Evolutionary conservation across 2,113 vertebrate species (phyloP).

Genomic region (Callorhinus ursinus): DNA sequence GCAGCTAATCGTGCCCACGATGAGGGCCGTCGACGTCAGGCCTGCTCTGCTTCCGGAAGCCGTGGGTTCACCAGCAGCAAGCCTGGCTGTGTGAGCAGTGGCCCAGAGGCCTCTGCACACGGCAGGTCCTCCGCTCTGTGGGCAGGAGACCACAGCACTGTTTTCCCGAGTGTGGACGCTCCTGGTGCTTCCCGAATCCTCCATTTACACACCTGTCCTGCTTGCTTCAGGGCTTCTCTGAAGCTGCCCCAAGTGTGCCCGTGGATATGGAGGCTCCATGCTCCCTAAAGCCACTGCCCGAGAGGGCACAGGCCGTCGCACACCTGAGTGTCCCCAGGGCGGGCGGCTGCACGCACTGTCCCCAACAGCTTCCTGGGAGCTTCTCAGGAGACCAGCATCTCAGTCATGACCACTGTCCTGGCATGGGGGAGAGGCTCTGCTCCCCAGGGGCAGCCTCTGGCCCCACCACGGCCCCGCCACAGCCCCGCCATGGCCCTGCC

Average conservation of each 20-base stretch:
- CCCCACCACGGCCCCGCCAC: background rate
- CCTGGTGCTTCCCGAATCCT: background rate
- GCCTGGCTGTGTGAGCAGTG: no score
- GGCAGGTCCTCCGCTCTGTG: no score
- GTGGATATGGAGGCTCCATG: accelerated
- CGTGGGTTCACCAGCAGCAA: no score
- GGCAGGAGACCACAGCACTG: background rate
- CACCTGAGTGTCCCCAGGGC: background rate
- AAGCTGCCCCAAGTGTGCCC: no score
- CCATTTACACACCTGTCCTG: no score
- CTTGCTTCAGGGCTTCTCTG: no score
- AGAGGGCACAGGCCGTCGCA: accelerated
- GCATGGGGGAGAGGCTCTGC: background rate
- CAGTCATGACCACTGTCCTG: background rate
- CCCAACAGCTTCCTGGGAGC: background rate
- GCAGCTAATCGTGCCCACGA: no score
- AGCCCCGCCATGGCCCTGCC: no score
- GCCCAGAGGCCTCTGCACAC: no score
- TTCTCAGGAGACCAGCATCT: background rate
- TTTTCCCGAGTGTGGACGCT: accelerated
- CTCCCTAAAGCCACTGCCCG: no score
- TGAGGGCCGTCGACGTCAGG: no score
- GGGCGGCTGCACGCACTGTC: background rate
- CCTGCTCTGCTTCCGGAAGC: no score
- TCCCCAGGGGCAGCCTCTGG: background rate